These are phyloP conservation scores for Corella eumyota DNA, from an alignment of 23 tunicate genomes.

Conservation along the genomic window DNA sequence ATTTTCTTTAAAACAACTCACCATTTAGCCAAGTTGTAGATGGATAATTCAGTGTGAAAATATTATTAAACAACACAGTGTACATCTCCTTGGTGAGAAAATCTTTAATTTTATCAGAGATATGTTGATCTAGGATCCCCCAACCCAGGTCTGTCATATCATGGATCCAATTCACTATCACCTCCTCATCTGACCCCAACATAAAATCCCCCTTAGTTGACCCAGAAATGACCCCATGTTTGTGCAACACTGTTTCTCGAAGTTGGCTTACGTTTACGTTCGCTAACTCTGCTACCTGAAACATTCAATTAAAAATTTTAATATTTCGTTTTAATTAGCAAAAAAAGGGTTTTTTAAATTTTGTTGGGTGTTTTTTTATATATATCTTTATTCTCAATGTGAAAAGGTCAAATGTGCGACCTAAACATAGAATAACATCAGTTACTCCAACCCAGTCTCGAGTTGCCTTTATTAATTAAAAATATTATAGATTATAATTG, in stretches of 20 bases:
- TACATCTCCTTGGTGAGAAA: slow-evolving; percentile 16
- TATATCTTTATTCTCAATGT: no score
- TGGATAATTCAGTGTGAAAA: slow-evolving; percentile 16
- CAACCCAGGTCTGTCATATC: slow-evolving; percentile 50
- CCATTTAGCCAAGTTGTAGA: slow-evolving; percentile 36
- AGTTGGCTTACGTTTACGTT: slow-evolving; percentile 18
- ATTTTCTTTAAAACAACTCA: slow-evolving; percentile 1
- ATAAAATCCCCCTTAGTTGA: slow-evolving; percentile 11
- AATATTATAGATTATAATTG: no score
- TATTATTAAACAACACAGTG: slow-evolving; percentile 19
- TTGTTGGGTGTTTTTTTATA: no score
- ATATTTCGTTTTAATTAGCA: no score
- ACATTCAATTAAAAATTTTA: no score
- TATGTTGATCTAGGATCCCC: slow-evolving; percentile 22
- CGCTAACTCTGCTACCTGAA: slow-evolving; percentile 15
- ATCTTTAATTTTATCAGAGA: slow-evolving; percentile 13
- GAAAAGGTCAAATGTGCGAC: no score
- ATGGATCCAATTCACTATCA: slow-evolving; percentile 45
- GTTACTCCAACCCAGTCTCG: no score
- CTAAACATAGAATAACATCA: no score
- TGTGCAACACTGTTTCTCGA: slow-evolving; percentile 13
- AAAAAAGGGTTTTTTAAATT: no score
- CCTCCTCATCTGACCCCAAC: slow-evolving; percentile 15
- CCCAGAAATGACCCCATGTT: slow-evolving; percentile 15
- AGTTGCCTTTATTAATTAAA: no score